phyloP scores from a whole-genome alignment of 2,888 invertebrate genomes.

The Thumatha senex region DNA sequence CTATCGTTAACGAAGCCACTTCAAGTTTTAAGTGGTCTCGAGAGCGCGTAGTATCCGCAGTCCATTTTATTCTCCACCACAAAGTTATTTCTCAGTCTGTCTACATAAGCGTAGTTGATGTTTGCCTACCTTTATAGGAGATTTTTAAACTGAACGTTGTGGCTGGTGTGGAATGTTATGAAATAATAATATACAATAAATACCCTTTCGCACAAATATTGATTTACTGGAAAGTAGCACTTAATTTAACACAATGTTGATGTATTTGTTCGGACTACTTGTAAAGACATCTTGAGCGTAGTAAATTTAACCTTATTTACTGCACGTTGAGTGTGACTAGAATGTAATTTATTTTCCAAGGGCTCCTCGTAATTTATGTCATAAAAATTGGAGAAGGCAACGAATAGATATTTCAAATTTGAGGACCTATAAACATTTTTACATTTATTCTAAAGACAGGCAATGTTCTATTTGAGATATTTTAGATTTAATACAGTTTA shows the following conservation, averaged over 20 bases:
- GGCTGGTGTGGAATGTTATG: conserved; percentile 25
- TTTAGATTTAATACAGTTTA: too few species aligned
- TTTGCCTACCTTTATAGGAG: conserved; percentile 52
- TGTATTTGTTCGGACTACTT: conserved; percentile 8
- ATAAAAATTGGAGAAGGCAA: background rate
- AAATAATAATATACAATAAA: background rate
- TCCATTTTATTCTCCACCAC: conserved; percentile 73
- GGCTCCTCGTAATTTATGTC: background rate
- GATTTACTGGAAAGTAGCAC: conserved; percentile 3
- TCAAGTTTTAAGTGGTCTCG: conserved; percentile 80
- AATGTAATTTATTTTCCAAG: conserved; percentile 11
- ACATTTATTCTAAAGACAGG: too few species aligned
- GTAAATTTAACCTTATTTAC: too few species aligned
- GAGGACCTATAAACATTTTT: background rate
- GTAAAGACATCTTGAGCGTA: background rate
- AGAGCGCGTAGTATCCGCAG: conserved; percentile 65
- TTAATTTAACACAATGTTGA: conserved; percentile 15
- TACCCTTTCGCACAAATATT: too few species aligned
- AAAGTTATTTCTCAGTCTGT: conserved; percentile 74
- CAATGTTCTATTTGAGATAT: too few species aligned
- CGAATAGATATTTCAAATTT: background rate
- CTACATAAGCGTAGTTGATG: conserved; percentile 65
- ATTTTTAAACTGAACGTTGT: conserved; percentile 30
- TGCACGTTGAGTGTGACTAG: conserved; percentile 1
- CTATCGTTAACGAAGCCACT: conserved; percentile 77